phyloP scores from a whole-genome alignment of 2,797 vertebrate genomes.

The Remorina albescens region DNA sequence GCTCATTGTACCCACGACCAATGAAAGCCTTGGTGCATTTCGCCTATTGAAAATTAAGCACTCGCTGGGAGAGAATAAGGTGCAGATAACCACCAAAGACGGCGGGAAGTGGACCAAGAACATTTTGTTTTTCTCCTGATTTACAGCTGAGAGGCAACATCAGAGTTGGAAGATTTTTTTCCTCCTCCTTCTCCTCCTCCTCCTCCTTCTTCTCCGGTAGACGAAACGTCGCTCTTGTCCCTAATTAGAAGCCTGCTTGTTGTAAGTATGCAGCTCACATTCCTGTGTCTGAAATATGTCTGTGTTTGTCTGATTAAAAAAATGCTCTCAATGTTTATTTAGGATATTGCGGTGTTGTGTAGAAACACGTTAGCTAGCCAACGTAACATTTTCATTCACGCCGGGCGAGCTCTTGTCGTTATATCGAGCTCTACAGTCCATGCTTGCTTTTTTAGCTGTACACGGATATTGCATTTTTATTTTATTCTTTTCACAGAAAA shows the following conservation, averaged over 20 bases:
- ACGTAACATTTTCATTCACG: constrained; percentile 49
- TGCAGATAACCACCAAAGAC: constrained; percentile 33
- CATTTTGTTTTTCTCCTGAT: constrained; percentile 44
- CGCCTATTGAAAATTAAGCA: constrained; percentile 52
- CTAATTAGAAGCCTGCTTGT: constrained; percentile 74
- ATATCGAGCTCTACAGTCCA: not conserved
- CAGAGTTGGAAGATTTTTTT: constrained; percentile 71
- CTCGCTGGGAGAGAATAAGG: constrained; percentile 35
- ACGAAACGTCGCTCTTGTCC: constrained; percentile 70
- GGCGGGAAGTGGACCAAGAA: constrained; percentile 41
- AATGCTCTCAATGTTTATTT: constrained; percentile 11
- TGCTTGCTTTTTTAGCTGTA: not conserved
- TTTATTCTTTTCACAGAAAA: constrained; percentile 1
- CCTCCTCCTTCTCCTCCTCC: not conserved
- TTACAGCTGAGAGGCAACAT: constrained; percentile 47
- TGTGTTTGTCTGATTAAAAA: constrained; percentile 12
- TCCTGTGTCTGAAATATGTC: constrained; percentile 52
- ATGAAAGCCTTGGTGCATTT: constrained; percentile 60
- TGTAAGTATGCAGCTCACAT: constrained; percentile 80
- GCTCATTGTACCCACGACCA: constrained; percentile 60
- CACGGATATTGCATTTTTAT: too few species aligned
- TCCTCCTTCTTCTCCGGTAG: constrained; percentile 48
- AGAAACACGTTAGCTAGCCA: constrained; percentile 63
- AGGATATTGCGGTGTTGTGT: constrained; percentile 54
- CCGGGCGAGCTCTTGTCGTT: constrained; percentile 30